These are phyloP conservation scores for Eupithecia dodoneata DNA, from an alignment of 2,888 invertebrate genomes.

Conservation along the genomic window DNA sequence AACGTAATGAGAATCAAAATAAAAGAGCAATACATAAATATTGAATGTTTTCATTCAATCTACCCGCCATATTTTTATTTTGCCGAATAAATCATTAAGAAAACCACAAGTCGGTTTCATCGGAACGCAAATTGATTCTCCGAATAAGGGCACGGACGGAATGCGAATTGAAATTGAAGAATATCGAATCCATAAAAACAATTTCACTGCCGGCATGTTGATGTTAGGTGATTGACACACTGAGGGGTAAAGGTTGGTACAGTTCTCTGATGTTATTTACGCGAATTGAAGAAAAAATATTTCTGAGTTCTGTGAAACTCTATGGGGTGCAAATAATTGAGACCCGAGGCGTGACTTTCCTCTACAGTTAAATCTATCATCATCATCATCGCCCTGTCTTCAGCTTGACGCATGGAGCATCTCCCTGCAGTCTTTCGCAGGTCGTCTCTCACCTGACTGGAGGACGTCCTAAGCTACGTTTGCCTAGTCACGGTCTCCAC, in stretches of 20 bases:
- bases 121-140: constrained; percentile 73
- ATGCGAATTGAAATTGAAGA: constrained; percentile 77
- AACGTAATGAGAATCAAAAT: constrained; percentile 10
- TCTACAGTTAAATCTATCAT: not conserved
- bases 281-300: not conserved
- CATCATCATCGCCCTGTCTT: too few relatives aligned
- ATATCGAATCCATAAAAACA: constrained; percentile 81
- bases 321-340: not conserved
- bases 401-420: too few relatives aligned
- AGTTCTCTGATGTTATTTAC: not conserved
- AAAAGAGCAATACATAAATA: constrained; percentile 6
- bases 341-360: not conserved
- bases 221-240: constrained; percentile 59
- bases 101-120: constrained; percentile 59
- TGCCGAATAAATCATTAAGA: constrained; percentile 62
- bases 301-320: not conserved
- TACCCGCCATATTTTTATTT: constrained; percentile 48
- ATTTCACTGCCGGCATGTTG: constrained; percentile 73
- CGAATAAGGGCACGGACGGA: constrained; percentile 71
- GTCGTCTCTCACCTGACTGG: too few relatives aligned
- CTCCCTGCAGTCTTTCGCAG: too few relatives aligned
- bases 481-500: too few relatives aligned
- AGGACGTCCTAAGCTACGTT: too few relatives aligned
- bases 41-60: constrained; percentile 20
- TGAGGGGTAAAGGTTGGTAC: constrained; percentile 1